Evolutionary conservation across 2,797 vertebrate genomes (phyloP).

Genomic region (Hyperoplus lanceolatus): DNA sequence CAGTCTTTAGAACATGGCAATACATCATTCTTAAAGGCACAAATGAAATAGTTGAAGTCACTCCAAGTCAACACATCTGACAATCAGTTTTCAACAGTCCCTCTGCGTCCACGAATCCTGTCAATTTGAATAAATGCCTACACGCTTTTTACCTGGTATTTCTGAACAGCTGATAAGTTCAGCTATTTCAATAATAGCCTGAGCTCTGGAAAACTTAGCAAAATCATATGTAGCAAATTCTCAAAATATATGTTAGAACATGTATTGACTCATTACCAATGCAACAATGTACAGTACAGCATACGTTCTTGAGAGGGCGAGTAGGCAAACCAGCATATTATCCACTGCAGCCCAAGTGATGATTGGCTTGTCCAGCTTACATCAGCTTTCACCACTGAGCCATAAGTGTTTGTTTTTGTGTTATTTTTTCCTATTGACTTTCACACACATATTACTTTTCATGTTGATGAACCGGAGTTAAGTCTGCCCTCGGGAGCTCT

Average conservation of each 20-base stretch:
- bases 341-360: conserved; percentile 42
- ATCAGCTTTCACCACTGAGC: conserved; percentile 65
- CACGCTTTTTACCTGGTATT: conserved; percentile 24
- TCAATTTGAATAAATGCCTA: neutral
- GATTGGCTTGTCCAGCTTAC: conserved; percentile 61
- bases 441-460: conserved; percentile 61
- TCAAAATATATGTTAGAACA: conserved; percentile 1
- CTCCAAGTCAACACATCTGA: conserved; percentile 42
- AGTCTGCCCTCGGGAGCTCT: conserved; percentile 61
- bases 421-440: conserved; percentile 54
- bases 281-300: neutral
- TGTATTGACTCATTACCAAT: neutral
- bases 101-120: neutral
- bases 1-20: conserved; percentile 30
- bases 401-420: conserved; percentile 68
- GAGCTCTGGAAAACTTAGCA: neutral
- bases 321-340: conserved; percentile 18
- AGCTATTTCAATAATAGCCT: conserved; percentile 17
- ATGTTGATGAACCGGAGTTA: conserved; percentile 55
- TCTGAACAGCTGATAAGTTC: conserved; percentile 2
- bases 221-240: conserved; percentile 1
- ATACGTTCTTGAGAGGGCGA: neutral
- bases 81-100: conserved; percentile 31
- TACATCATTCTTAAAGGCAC: conserved; percentile 40
- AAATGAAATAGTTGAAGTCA: conserved; percentile 36